phyloP scores from a whole-genome alignment of 2,888 invertebrate genomes.

The Drymonia ruficornis region DNA sequence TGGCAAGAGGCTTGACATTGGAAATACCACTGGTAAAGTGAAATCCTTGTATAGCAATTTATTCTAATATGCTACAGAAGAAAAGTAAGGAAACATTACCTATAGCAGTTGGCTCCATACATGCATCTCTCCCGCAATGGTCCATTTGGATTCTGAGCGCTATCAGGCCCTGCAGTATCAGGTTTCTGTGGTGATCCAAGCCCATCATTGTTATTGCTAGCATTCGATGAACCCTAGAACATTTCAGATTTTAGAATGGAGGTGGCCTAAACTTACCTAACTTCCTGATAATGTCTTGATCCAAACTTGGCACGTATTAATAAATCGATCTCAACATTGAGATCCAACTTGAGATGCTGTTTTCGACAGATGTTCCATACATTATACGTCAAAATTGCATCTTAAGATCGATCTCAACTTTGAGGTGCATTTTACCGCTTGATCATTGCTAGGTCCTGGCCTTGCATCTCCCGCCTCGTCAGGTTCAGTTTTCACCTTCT shows the following conservation, averaged over 20 bases:
- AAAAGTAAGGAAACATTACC: constrained; percentile 59
- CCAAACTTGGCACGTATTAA: too few species aligned
- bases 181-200: constrained; percentile 13
- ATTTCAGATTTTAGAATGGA: too few species aligned
- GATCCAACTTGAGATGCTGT: too few species aligned
- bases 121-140: constrained; percentile 82
- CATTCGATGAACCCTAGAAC: constrained; percentile 28
- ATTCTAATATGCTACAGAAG: neutral
- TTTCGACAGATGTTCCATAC: too few species aligned
- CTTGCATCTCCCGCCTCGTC: constrained; percentile 15
- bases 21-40: too few species aligned
- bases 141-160: constrained; percentile 17
- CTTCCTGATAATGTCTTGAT: too few species aligned
- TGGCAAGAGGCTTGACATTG: too few species aligned
- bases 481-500: constrained; percentile 54
- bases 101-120: constrained; percentile 87
- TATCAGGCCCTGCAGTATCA: constrained; percentile 12
- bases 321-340: too few species aligned
- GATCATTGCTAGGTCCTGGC: constrained; percentile 54
- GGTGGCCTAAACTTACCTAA: too few species aligned
- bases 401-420: too few species aligned
- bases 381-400: too few species aligned
- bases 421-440: constrained; percentile 29
- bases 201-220: constrained; percentile 16
- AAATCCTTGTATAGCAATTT: too few species aligned